Percentiles rank a stretch among this genome's conserved stretches.
These are phyloP conservation scores for Cephalotes varians DNA, from an alignment of 2,888 invertebrate genomes.

Conservation along the genomic window DNA sequence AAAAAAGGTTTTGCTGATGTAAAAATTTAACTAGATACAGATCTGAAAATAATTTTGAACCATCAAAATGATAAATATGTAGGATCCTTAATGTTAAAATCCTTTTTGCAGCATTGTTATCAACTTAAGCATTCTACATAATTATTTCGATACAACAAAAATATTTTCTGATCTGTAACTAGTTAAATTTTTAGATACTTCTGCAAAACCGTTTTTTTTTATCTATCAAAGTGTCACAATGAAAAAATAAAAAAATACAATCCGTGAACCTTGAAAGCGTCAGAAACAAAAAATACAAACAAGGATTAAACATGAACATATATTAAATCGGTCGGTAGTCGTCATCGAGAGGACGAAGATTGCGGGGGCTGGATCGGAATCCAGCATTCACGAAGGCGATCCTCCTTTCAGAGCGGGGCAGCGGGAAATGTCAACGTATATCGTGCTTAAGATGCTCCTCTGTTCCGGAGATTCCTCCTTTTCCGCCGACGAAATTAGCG, in stretches of 20 bases:
- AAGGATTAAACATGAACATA: neutral
- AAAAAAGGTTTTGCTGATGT: too few relatives aligned
- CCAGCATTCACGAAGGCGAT: constrained; percentile 63
- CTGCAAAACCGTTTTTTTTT: too few relatives aligned
- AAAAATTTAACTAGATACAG: too few relatives aligned
- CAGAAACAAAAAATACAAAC: neutral
- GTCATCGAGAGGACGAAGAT: constrained; percentile 58
- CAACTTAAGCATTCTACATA: too few relatives aligned
- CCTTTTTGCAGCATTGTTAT: too few relatives aligned
- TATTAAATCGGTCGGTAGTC: constrained; percentile 38
- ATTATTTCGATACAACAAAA: too few relatives aligned
- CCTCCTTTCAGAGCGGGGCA: constrained; percentile 65
- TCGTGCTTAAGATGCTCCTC: constrained; percentile 74
- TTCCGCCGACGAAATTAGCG: constrained; percentile 82
- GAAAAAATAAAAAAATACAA: neutral
- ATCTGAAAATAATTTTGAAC: too few relatives aligned
- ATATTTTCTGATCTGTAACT: too few relatives aligned
- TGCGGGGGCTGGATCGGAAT: neutral
- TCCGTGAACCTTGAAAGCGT: neutral
- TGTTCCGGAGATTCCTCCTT: constrained; percentile 75
- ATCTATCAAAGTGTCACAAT: constrained; percentile 5
- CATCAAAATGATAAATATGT: too few relatives aligned
- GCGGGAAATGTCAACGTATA: constrained; percentile 72
- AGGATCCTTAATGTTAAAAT: too few relatives aligned
- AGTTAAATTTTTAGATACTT: too few relatives aligned